Evolutionary conservation across 2,888 invertebrate genomes (phyloP).

Genomic region (Caenorhabditis sulstoni): DNA sequence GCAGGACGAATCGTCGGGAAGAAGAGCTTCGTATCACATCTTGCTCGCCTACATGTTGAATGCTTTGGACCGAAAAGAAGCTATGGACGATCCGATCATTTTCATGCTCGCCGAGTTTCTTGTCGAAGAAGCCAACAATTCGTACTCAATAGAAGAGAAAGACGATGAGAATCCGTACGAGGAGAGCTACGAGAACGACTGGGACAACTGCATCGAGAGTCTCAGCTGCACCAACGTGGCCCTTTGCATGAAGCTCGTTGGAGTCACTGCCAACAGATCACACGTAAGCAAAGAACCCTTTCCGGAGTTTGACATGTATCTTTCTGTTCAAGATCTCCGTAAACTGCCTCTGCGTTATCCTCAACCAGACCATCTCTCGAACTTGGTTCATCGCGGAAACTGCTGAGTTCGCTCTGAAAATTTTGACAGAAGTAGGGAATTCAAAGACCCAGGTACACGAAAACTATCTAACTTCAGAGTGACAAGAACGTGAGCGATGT

Average conservation of each 20-base stretch:
- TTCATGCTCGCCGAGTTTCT: conserved; percentile 48
- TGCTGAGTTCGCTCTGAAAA: conserved; percentile 34
- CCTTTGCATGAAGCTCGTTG: conserved; percentile 26
- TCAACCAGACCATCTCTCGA: conserved; percentile 26
- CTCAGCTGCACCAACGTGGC: conserved; percentile 38
- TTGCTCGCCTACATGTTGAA: conserved; percentile 27
- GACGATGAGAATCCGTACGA: background rate
- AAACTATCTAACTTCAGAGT: background rate
- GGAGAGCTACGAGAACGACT: conserved; percentile 4
- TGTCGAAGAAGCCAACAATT: conserved; percentile 8
- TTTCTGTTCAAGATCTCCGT: conserved; percentile 31
- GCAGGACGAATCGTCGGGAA: conserved; percentile 1
- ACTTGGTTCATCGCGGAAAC: conserved; percentile 39
- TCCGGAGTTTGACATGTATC: no score
- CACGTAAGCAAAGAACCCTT: conserved; percentile 17
- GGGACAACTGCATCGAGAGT: conserved; percentile 41
- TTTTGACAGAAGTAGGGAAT: conserved; percentile 21
- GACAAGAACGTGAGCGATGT: conserved; percentile 3
- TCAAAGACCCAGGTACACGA: background rate
- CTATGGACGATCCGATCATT: conserved; percentile 40
- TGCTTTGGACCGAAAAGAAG: background rate
- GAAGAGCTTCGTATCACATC: conserved; percentile 18
- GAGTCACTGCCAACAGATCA: conserved; percentile 15
- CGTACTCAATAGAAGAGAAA: conserved; percentile 8
- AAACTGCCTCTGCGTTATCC: conserved; percentile 26